Percentiles rank a stretch among this genome's conserved stretches.
phyloP scores from a whole-genome alignment of 2,797 vertebrate species.

The Pseudotriccus pelzelni region DNA sequence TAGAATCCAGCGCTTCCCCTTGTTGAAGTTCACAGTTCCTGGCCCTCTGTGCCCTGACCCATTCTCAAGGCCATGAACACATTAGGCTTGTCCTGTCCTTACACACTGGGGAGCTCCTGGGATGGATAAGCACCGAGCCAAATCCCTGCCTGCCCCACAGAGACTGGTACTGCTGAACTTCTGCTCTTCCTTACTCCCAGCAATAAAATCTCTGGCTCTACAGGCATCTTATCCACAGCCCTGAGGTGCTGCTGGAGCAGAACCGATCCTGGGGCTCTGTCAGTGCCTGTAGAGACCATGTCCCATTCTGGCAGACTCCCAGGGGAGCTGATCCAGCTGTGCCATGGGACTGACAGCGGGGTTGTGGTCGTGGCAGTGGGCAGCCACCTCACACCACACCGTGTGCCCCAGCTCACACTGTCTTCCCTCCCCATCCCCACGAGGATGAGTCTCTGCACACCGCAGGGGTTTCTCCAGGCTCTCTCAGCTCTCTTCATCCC shows the following conservation, averaged over 20 bases:
- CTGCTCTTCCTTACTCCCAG: not conserved
- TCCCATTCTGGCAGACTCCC: not conserved
- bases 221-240: accelerated
- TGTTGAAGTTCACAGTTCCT: not conserved
- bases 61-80: accelerated
- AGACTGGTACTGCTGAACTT: not conserved
- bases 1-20: not conserved
- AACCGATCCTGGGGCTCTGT: accelerated
- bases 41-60: not conserved
- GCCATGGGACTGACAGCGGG: not conserved
- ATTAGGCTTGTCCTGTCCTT: not conserved
- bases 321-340: not conserved
- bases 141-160: not conserved
- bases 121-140: not conserved
- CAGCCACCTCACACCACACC: accelerated
- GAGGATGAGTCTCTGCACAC: not conserved
- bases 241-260: not conserved
- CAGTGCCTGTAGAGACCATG: not conserved
- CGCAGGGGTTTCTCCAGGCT: not conserved
- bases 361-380: accelerated
- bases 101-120: not conserved
- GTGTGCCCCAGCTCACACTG: accelerated
- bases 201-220: not conserved
- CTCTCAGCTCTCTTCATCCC: not conserved
- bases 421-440: accelerated